Base-by-base conservation (phyloP, 2,797 vertebrate species). In the Parotocinclus haroldoi region DNA sequence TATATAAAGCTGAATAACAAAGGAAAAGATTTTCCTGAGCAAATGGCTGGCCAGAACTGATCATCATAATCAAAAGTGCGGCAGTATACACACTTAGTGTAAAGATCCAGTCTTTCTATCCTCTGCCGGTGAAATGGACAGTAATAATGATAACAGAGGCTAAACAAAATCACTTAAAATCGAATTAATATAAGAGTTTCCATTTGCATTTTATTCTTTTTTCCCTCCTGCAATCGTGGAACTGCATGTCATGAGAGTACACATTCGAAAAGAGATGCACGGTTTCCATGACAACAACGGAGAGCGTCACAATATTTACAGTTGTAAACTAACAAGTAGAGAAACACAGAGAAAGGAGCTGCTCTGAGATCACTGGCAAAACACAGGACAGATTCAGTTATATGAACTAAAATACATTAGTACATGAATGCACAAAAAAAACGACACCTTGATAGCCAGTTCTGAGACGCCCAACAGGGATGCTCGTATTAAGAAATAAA, bases 241-340 rank as follows among this genome's bases (percentile, higher is more conserved):
- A 54, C 59, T 54, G 60, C 46, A 27, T 42, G 51, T 68, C 9
- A 72, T 66, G 55, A 52, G 18, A 58, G 57, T 14, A 52, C 60
- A 53, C 16, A 46, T 57, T 51, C 1, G 18, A 48, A 73, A 85
- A 83, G 80, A 83, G 82, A 83, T 78, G 85, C 74, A 82, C 46
- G 75, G 74, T 76, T 75, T 84, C 65, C 66, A 82, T 80, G 81
- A 77, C 77, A 76, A 77, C 78, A 78, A 83, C 48, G 63, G 76
- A 58, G 76, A 83, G 80, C 77, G 79, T 85, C 81, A 87, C 83
- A 83, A 82, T 76, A 85, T 82, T 78, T 77, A 86, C 85, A 88
- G 73, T 58, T 79, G 84, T 76, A 80, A 80, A 82, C 80, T 38
- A 80, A 86, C 81, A 40, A 65, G 78, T 80, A 84, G 79, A 77